phyloP scores from a whole-genome alignment of 2,797 vertebrate genomes.

The Hafferia zeledoni region DNA sequence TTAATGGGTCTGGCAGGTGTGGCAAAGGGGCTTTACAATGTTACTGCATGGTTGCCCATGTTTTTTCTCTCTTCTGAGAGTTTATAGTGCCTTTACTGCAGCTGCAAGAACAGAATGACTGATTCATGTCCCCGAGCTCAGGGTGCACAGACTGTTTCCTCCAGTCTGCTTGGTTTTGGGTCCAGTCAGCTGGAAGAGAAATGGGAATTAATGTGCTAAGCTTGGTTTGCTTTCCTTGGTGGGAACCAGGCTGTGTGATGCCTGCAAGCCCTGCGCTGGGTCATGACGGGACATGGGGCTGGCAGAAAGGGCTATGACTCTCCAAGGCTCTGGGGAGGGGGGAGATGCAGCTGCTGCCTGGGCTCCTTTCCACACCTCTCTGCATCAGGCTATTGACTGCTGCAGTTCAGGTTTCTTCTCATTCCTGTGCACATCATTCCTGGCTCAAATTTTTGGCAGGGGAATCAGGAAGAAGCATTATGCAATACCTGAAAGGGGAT shows the following conservation, averaged over 20 bases:
- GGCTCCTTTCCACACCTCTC: background rate
- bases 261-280: background rate
- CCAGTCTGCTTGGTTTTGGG: background rate
- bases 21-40: background rate
- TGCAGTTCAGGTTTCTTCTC: background rate
- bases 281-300: background rate
- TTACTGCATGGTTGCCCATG: rapidly evolving
- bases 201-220: rapidly evolving
- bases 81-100: background rate
- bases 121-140: background rate
- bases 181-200: background rate
- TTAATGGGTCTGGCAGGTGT: background rate
- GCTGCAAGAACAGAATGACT: rapidly evolving
- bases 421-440: background rate
- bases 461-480: background rate
- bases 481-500: background rate
- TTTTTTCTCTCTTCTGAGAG: background rate
- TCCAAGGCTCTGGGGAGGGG: background rate
- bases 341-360: background rate
- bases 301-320: background rate
- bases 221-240: background rate
- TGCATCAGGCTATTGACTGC: background rate
- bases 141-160: background rate
- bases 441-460: background rate
- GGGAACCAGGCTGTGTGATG: background rate